These are phyloP conservation scores for Agrotis clavis DNA, from an alignment of 2,888 invertebrate genomes.

Conservation along the genomic window DNA sequence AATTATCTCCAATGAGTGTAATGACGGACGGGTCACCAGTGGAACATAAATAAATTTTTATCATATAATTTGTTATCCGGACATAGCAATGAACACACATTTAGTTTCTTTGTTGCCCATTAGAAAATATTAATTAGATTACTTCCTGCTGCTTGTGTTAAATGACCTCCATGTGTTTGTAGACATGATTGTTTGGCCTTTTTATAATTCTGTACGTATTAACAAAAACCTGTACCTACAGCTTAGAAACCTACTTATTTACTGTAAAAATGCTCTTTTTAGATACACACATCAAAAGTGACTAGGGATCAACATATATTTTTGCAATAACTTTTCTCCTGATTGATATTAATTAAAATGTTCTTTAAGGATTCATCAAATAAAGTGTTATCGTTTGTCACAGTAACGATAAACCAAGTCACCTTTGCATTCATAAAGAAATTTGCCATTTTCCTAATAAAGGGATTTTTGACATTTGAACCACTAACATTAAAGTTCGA, in stretches of 20 bases:
- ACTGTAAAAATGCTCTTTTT: neutral
- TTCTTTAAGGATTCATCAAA: no score
- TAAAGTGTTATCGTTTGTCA: no score
- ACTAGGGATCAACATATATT: no score
- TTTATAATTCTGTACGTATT: neutral
- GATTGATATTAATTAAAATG: no score
- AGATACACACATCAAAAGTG: no score
- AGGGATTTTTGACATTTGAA: no score
- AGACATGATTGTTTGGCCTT: neutral
- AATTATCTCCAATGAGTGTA: conserved; percentile 62
- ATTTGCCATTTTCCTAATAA: no score
- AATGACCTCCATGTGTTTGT: neutral
- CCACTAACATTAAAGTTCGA: no score
- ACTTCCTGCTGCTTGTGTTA: conserved; percentile 23
- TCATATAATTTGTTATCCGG: conserved; percentile 44
- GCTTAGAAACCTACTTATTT: no score
- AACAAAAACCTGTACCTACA: neutral
- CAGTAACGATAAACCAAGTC: no score
- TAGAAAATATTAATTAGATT: conserved; percentile 41
- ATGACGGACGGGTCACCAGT: conserved; percentile 35
- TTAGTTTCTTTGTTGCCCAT: conserved; percentile 38
- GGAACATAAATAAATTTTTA: conserved; percentile 33
- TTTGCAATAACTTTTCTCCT: no score
- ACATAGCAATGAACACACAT: conserved; percentile 34
- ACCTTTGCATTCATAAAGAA: no score